Percentiles rank a stretch among this genome's conserved stretches.
phyloP scores from a whole-genome alignment of 1,140 invertebrate genomes.

The Gyrodactylus bullatarudis region DNA sequence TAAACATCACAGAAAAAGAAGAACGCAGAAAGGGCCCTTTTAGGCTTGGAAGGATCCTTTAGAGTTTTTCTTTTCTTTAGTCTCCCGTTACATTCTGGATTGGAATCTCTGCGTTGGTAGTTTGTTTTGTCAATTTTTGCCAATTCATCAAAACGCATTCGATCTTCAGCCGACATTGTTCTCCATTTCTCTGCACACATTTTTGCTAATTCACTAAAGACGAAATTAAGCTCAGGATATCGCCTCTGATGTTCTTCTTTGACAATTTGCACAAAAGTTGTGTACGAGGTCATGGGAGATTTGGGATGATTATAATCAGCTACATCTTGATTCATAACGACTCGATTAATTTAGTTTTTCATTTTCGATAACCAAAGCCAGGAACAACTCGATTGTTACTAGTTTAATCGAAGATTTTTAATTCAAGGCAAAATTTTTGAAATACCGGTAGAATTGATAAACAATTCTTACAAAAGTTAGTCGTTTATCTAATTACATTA shows the following conservation, averaged over 20 bases:
- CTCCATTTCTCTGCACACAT: constrained; percentile 90
- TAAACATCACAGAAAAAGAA: constrained; percentile 98
- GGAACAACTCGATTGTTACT: not conserved
- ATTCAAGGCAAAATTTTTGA: no score
- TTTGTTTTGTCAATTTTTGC: constrained; percentile 82
- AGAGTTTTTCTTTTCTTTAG: constrained; percentile 35
- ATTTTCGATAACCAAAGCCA: no score
- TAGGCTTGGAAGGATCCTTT: constrained; percentile 93
- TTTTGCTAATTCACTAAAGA: constrained; percentile 76
- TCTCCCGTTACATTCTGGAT: constrained; percentile 72
- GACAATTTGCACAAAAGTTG: constrained; percentile 52
- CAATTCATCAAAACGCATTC: constrained; percentile 43
- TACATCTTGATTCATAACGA: no score
- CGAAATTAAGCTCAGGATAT: constrained; percentile 72
- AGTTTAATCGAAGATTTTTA: no score
- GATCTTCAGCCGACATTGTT: constrained; percentile 25
- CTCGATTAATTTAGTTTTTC: no score
- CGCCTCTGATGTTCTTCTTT: constrained; percentile 71
- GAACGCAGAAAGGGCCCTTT: constrained; percentile 87
- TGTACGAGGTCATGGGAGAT: constrained; percentile 78
- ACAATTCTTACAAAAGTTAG: no score
- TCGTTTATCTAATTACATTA: no score
- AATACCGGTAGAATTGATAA: no score
- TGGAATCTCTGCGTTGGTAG: constrained; percentile 76
- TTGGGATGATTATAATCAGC: no score